Base-by-base conservation (phyloP, 1,140 invertebrate genomes). In the Tetramorium parvispinum region DNA sequence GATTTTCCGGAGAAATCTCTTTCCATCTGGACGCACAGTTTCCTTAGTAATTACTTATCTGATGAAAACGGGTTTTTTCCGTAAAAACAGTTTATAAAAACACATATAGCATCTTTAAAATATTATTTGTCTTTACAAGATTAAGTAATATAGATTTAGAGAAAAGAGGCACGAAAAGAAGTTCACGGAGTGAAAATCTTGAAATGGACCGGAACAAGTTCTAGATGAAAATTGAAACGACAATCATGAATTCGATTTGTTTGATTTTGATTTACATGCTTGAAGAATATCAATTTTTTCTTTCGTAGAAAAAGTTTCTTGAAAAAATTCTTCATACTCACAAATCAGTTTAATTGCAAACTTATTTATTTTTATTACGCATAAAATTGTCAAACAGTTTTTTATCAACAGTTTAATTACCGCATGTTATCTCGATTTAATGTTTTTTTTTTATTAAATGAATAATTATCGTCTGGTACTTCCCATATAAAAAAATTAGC, bases 191-290 rank as follows among this genome's bases (percentile, higher is more conserved):
- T 89, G 78, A 89, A 87, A 77, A 89, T 87, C 63, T 59, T 76
- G 66, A 66, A 87, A 87, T 77, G 70, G 55, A 27, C 18, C 43
- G 21, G 37, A 73, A 55, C 27, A 57, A 87, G 87, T 82, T 75
- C 66, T 43, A 85, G 76, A 89, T 91, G 86, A 92, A 91, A 91
- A 91, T 90, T 91, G 85, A 92, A 92, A 90, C 21, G 24, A 53
- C 32, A 51, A 27, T 8, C 40, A n/a, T 16, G 32, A 53, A 40
- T 43, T 68, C n/a, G 3, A 79, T 24, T 66, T n/a, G 3, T 13
- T 66, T 32, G 32, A 32, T 32, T 32, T 32, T 32, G 3, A 32
- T 32, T 32, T 32, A 3, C 55, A 57, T n/a, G 55, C 21, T 46
- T 49, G 11, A 79, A 76, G 73, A 88, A 92, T 89, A 66, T 70